These are phyloP conservation scores for Carabus problematicus DNA, from an alignment of 2,888 invertebrate species.

Conservation along the genomic window DNA sequence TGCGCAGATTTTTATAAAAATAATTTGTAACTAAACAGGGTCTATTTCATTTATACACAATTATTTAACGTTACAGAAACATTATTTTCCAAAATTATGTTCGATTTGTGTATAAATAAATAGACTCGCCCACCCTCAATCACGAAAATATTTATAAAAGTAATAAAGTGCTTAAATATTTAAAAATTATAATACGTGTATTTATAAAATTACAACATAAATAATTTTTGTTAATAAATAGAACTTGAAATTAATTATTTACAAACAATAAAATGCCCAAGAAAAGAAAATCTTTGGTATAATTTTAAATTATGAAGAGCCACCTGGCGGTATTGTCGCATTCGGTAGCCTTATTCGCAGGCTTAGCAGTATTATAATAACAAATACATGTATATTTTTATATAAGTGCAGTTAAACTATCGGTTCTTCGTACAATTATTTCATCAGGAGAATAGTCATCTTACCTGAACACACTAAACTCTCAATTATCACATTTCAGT, in stretches of 20 bases:
- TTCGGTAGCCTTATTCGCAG: slow-evolving; percentile 32
- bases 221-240: slow-evolving; percentile 39
- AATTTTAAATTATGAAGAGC: slow-evolving; percentile 34
- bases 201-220: slow-evolving; percentile 40
- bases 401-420: too few relatives aligned
- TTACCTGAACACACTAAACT: slow-evolving; percentile 32
- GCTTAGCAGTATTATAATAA: slow-evolving; percentile 41
- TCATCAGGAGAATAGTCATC: slow-evolving; percentile 21
- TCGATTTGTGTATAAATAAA: neutral
- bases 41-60: slow-evolving; percentile 12
- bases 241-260: slow-evolving; percentile 41
- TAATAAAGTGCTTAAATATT: slow-evolving; percentile 20
- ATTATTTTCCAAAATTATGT: slow-evolving; percentile 4
- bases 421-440: slow-evolving; percentile 22
- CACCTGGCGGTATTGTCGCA: slow-evolving; percentile 22
- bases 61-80: neutral
- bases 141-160: neutral
- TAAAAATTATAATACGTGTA: slow-evolving; percentile 41
- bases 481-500: slow-evolving; percentile 40
- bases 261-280: slow-evolving; percentile 31
- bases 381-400: slow-evolving; percentile 38
- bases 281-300: slow-evolving; percentile 38
- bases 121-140: slow-evolving; percentile 3
- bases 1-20: slow-evolving; percentile 39
- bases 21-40: slow-evolving; percentile 39